Base-by-base conservation (phyloP, 2,888 invertebrate genomes). In the Stenchaetothrips biformis region DNA sequence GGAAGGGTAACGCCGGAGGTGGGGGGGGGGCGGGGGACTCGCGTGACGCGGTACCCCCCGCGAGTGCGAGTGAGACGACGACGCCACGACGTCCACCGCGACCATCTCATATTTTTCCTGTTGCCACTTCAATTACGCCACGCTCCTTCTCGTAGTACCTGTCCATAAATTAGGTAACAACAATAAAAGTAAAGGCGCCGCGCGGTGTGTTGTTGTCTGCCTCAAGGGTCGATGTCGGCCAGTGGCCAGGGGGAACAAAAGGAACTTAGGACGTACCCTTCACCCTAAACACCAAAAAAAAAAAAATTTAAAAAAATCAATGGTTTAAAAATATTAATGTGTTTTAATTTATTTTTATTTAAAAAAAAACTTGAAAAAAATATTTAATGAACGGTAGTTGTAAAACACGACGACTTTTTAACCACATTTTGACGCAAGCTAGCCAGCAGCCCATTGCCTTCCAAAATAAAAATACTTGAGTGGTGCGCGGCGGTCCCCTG, bases 101-200 rank as follows among this genome's bases (percentile, higher is more conserved):
- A 13, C 59, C 59, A 59, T 59, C 59, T 59, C 59, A 59, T 59
- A 59, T 59, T 59, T 59, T 59, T 59, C 53, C 59, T 59, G 59
- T 59, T 59, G 59, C 59, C 59, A 59, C 59, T 59, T 59, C 59
- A 59, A 59, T 59, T 59, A 59, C 53, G 18, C 59, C 37, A 2
- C 59, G 18, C 59, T 9, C 59, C 59, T 16, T 16, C 59, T 18
- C 59, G 59, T 13, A 18, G 59, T 59, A 59, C 59, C 59, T 59
- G 59, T 59, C 59, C 59, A 13, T 59, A 59, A 59, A 59, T 59
- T 13, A 59, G 18, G 59, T 6, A 13, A 18, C 59, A 13, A 16
- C 18, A 13, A 59, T 59, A 59, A 59, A 59, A 59, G 18, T 59
- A 13, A 59, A 59, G 16, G 18, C n/a, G 59, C 2, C 4, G 18